These are phyloP conservation scores for Chauna torquata DNA, from an alignment of 2,113 vertebrate species.

Conservation along the genomic window DNA sequence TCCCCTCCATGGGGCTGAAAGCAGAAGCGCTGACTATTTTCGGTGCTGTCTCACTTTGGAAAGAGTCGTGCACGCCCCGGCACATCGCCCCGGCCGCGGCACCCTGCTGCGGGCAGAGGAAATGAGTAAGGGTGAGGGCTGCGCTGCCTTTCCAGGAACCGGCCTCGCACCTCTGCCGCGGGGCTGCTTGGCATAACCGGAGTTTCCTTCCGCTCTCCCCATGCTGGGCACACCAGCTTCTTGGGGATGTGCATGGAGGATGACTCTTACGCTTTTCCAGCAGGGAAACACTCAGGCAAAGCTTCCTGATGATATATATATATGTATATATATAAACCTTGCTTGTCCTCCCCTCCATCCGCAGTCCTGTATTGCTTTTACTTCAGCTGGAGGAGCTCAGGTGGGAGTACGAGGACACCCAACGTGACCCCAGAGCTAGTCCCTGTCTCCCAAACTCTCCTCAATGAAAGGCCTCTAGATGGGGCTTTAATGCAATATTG, in stretches of 20 bases:
- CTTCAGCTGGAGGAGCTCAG: background rate
- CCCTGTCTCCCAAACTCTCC: background rate
- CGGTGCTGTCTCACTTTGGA: background rate
- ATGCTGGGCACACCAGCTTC: background rate
- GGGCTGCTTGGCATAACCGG: background rate
- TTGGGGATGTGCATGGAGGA: background rate
- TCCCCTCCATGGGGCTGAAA: background rate
- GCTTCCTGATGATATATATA: background rate
- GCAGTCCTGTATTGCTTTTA: background rate
- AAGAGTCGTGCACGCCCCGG: background rate
- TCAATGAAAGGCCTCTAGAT: slow-evolving; percentile 35
- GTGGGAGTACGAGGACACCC: background rate
- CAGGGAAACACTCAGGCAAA: background rate
- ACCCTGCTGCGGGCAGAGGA: background rate
- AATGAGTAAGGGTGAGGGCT: background rate
- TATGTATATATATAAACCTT: background rate
- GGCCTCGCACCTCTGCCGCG: background rate
- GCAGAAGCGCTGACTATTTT: slow-evolving; percentile 55
- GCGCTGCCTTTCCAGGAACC: background rate
- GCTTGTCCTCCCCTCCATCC: background rate
- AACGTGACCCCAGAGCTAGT: background rate
- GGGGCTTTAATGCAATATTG: slow-evolving; percentile 37
- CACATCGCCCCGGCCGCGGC: background rate
- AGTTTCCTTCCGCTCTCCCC: background rate
- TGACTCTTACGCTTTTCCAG: background rate